phyloP scores from a whole-genome alignment of 1,140 invertebrate genomes.

The Oreohelix idahoensis region DNA sequence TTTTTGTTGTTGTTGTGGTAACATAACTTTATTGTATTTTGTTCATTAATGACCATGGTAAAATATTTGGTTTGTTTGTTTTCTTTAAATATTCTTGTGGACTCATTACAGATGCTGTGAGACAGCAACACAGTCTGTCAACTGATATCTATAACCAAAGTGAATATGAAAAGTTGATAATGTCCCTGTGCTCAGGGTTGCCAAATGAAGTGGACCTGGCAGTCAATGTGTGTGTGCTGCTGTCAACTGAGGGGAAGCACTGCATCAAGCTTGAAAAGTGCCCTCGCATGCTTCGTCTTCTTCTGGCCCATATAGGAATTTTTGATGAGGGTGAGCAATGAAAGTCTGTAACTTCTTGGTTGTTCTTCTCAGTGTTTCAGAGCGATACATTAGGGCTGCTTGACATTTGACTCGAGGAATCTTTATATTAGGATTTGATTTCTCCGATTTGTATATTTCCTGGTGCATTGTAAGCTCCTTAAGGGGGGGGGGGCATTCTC shows the following conservation, averaged over 20 bases:
- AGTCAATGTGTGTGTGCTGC: conserved; percentile 94
- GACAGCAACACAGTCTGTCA: conserved; percentile 81
- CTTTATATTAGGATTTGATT: too few species aligned
- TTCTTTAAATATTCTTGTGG: conserved; percentile 5
- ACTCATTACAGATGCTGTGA: conserved; percentile 76
- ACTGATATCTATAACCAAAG: conserved; percentile 82
- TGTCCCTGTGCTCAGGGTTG: conserved; percentile 92
- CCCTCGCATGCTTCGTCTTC: conserved; percentile 87
- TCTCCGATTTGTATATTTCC: too few species aligned
- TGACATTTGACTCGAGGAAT: too few species aligned
- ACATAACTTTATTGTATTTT: too few species aligned
- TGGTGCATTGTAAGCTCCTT: too few species aligned
- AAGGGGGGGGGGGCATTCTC: too few species aligned
- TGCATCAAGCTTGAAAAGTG: conserved; percentile 87
- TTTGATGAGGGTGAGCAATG: conserved; percentile 77
- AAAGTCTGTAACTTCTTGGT: too few species aligned
- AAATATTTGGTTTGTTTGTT: too few species aligned
- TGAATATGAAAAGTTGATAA: conserved; percentile 88
- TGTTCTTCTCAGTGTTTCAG: too few species aligned
- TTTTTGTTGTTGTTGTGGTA: too few species aligned
- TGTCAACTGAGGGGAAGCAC: conserved; percentile 94
- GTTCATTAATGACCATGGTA: too few species aligned
- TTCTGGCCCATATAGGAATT: conserved; percentile 93
- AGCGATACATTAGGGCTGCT: too few species aligned
- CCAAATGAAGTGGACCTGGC: conserved; percentile 99